A percentile compares a stretch with the other conserved stretches of the same genome.
These are phyloP conservation scores for Nineta flava DNA, from an alignment of 2,888 invertebrate genomes.

Conservation along the genomic window DNA sequence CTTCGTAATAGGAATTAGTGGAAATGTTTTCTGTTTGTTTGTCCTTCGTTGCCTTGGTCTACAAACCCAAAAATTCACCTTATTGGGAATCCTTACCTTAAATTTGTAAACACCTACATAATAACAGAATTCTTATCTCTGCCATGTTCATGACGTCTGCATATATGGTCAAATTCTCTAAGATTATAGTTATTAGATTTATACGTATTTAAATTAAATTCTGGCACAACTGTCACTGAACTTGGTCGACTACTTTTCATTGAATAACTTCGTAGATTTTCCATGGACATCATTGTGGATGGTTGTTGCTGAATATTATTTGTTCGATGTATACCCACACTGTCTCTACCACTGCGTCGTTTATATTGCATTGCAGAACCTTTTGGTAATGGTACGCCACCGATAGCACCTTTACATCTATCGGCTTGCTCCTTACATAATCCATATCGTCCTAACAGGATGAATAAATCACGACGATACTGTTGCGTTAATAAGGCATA, in stretches of 20 bases:
- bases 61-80: no score
- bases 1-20: no score
- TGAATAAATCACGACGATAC: constrained; percentile 40
- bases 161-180: neutral
- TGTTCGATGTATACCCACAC: neutral
- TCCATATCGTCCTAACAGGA: constrained; percentile 31
- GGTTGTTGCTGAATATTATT: neutral
- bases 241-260: neutral
- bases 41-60: no score
- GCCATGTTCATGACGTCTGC: neutral
- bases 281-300: no score
- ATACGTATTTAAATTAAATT: neutral
- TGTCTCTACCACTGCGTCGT: constrained; percentile 14
- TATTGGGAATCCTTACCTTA: no score
- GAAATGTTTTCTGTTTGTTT: no score
- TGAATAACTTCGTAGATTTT: neutral
- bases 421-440: constrained; percentile 28
- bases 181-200: neutral
- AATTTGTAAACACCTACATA: no score
- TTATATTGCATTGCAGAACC: constrained; percentile 24
- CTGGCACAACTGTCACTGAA: neutral
- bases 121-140: no score
- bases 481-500: constrained; percentile 51
- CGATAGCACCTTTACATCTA: constrained; percentile 29
- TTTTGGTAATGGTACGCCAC: constrained; percentile 25